These are phyloP conservation scores for Mionectes macconnelli DNA, from an alignment of 2,113 vertebrate species.

Conservation along the genomic window DNA sequence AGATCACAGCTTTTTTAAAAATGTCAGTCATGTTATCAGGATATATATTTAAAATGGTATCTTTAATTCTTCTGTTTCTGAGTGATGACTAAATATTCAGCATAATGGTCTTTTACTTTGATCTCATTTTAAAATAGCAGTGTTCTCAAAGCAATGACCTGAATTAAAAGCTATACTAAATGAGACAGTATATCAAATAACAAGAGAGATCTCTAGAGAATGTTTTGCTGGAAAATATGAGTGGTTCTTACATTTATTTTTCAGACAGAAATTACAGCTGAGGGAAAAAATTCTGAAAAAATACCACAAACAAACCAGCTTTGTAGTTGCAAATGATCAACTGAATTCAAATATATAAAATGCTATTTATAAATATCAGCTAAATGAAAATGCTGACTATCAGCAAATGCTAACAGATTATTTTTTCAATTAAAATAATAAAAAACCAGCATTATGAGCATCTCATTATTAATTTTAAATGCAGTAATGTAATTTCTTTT, in stretches of 20 bases:
- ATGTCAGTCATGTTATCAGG: conserved; percentile 18
- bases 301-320: background rate
- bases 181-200: background rate
- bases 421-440: conserved; percentile 11
- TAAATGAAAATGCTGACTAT: conserved; percentile 6
- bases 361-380: background rate
- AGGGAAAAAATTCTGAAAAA: background rate
- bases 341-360: background rate
- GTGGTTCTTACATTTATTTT: background rate
- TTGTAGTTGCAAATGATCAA: background rate
- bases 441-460: background rate
- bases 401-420: conserved; percentile 18
- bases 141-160: background rate
- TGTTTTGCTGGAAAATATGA: background rate
- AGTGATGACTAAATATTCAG: conserved; percentile 15
- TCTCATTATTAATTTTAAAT: background rate
- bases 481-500: background rate
- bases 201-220: background rate
- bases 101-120: background rate
- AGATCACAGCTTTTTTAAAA: conserved; percentile 15
- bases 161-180: conserved; percentile 11
- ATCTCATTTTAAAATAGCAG: conserved; percentile 36
- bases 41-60: conserved; percentile 33
- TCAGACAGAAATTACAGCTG: background rate
- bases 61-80: conserved; percentile 9